Evolutionary conservation across 2,888 invertebrate species (phyloP).

Genomic region (Epinotia ramella): DNA sequence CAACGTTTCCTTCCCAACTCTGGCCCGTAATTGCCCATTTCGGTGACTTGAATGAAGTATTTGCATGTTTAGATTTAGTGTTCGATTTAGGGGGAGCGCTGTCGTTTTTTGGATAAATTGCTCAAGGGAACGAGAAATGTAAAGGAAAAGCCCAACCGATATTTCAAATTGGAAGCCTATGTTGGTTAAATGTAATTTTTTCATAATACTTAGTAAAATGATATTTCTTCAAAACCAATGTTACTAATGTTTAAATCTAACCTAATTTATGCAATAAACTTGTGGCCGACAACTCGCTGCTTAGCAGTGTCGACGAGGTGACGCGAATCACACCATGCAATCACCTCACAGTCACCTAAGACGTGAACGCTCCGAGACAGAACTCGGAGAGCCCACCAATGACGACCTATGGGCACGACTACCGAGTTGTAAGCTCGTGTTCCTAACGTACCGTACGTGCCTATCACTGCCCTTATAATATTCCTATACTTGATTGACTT

Average conservation of each 20-base stretch:
- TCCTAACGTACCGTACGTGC: too few relatives aligned
- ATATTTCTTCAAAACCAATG: not conserved
- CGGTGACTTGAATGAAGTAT: constrained; percentile 46
- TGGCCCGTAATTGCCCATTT: constrained; percentile 45
- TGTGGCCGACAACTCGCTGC: too few relatives aligned
- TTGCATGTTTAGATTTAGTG: constrained; percentile 47
- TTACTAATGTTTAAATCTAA: not conserved
- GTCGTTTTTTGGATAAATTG: constrained; percentile 45
- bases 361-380: too few relatives aligned
- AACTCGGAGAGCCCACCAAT: too few relatives aligned
- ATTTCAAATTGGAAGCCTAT: constrained; percentile 27
- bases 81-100: constrained; percentile 44
- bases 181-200: not conserved
- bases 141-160: constrained; percentile 9
- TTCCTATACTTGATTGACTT: too few relatives aligned
- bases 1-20: constrained; percentile 36
- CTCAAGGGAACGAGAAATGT: constrained; percentile 22
- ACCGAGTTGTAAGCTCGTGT: too few relatives aligned
- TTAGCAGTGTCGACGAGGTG: too few relatives aligned
- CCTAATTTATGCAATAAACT: not conserved
- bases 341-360: too few relatives aligned
- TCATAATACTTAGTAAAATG: not conserved
- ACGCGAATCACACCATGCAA: too few relatives aligned
- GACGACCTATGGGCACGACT: too few relatives aligned
- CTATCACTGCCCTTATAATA: too few relatives aligned